A percentile compares a stretch with the other conserved stretches of the same genome.
Evolutionary conservation across 1,140 invertebrate species (phyloP).

Genomic region (Thaumetopoea pityocampa): DNA sequence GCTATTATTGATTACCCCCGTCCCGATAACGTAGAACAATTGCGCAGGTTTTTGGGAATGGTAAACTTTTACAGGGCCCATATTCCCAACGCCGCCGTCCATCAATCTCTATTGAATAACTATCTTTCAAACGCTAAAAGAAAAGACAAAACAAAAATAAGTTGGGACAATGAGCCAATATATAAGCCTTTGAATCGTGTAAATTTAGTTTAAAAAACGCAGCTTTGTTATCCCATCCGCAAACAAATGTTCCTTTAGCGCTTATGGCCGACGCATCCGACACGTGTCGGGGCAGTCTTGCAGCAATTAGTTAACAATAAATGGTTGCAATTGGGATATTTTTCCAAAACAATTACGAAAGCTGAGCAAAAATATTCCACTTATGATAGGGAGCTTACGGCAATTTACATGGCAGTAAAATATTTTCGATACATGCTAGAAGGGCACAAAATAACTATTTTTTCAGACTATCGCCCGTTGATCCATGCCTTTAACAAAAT

Average conservation of each 20-base stretch:
- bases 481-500: too few species aligned
- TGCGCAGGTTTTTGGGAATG: constrained; percentile 14
- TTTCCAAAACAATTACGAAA: constrained; percentile 1
- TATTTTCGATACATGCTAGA: too few species aligned
- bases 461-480: too few species aligned
- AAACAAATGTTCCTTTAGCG: background rate
- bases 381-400: too few species aligned
- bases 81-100: constrained; percentile 1
- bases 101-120: constrained; percentile 7
- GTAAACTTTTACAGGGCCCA: constrained; percentile 10
- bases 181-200: constrained; percentile 1
- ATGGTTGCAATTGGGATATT: constrained; percentile 5
- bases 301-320: too few species aligned
- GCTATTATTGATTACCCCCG: constrained; percentile 3
- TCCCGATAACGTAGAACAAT: constrained; percentile 3
- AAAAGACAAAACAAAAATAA: background rate
- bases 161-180: background rate
- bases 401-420: too few species aligned
- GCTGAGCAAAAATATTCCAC: constrained; percentile 3
- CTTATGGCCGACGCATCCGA: constrained; percentile 9
- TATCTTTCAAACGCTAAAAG: constrained; percentile 10
- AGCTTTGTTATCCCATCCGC: background rate
- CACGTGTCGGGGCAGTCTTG: constrained; percentile 1
- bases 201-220: background rate
- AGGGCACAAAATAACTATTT: too few species aligned